Evolutionary conservation across 2,888 invertebrate species (phyloP).

Genomic region (Philopedon plagiatum): DNA sequence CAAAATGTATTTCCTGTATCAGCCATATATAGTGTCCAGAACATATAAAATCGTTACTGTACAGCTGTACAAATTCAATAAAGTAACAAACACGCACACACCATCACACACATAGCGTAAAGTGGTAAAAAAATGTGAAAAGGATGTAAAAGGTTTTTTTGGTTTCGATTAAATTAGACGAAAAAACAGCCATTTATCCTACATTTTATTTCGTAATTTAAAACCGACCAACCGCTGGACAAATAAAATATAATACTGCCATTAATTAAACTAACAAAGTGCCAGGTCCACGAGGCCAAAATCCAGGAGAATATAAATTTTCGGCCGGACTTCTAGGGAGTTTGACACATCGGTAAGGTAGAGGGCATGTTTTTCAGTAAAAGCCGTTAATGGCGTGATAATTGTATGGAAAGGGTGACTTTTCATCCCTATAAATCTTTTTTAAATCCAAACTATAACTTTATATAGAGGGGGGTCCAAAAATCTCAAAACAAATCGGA

Average conservation of each 20-base stretch:
- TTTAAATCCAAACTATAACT: not conserved
- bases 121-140: constrained; percentile 19
- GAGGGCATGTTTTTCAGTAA: constrained; percentile 47
- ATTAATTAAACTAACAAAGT: constrained; percentile 52
- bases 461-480: not conserved
- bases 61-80: constrained; percentile 6
- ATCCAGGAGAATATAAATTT: constrained; percentile 52
- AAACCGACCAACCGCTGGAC: constrained; percentile 51
- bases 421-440: constrained; percentile 39
- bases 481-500: no score
- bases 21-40: not conserved
- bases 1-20: not conserved
- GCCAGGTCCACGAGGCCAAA: constrained; percentile 51
- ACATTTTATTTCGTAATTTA: constrained; percentile 51
- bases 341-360: constrained; percentile 51
- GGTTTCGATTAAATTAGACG: constrained; percentile 46
- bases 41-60: not conserved
- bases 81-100: no score
- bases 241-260: constrained; percentile 52
- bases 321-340: constrained; percentile 48
- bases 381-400: constrained; percentile 50
- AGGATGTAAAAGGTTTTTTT: constrained; percentile 22
- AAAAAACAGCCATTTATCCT: constrained; percentile 46
- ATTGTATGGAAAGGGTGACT: constrained; percentile 45
- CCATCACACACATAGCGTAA: constrained; percentile 14